Base-by-base conservation (phyloP, 2,113 vertebrate genomes). In the Neofelis nebulosa region DNA sequence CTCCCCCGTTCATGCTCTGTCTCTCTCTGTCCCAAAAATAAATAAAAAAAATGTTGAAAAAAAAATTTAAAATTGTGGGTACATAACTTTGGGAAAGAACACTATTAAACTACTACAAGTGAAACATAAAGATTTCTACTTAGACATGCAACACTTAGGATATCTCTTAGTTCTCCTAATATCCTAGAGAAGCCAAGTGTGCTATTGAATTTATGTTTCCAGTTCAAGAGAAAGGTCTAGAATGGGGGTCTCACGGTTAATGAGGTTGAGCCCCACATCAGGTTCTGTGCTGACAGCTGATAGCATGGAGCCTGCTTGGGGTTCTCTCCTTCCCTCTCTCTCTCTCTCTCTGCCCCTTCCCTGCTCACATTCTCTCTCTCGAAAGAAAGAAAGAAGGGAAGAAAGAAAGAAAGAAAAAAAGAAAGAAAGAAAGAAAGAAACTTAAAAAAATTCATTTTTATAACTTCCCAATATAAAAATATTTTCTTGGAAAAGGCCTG, bases 381-480 rank as follows among this genome's bases (percentile, higher is more conserved):
- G 45, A 55, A 18, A 16, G 4, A 55, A 55, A 55, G 7, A 61
- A 61, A 61, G 7, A 57, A 57, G 8, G 7, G 3, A 61, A 23
- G 10, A 9, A 23, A 61, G 5, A 23, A 57, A 57, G 4, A 55
- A 52, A 52, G 7, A 23, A 57, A 57, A 2, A 57, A 61, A 61
- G 7, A 18, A 55, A 16, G 4, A 55, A 55, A 55, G 7, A 61
- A 61, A 61, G 11, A 25, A 23, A 61, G 5, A 61, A 61, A 61
- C 21, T 45, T 45, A 38, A 57, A 57, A 57, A 90, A 94, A 45
- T 69, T 14, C 27, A 86, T 48, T 87, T 83, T 89, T 86, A 13
- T 84, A 55, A 69, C 52, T 95, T 45, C 9, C n/a, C 14, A 84
- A 73, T 33, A 25, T 69, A 69, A 96, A 97, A 84, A 91, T 74